Base-by-base conservation (phyloP, 1,140 invertebrate species). In the Bombus turneri region DNA sequence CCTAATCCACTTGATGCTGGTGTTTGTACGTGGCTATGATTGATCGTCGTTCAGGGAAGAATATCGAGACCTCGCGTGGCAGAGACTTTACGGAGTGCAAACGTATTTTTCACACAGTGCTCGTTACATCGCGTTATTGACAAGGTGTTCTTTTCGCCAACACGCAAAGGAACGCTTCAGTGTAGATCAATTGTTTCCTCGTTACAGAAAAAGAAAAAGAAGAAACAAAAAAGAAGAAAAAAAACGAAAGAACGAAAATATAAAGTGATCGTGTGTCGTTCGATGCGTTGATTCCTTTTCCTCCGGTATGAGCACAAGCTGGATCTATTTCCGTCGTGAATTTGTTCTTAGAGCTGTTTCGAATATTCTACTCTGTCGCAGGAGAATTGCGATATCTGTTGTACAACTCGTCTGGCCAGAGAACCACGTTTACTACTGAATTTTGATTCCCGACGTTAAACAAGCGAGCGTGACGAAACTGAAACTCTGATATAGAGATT, bases 51-150 rank as follows among this genome's bases (percentile, higher is more conserved):
- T 43, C 76, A 37, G 25, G 53, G 68, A 84, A 47, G 31, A 84
- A 84, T 62, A 62, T 62, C 39, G 76, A 84, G 62, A 37, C 43
- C 53, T 84, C 47, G 66, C 39, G 66, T 62, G 66, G 66, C 25
- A 34, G 53, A 43, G 41, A 68, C 22, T 39, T 59, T 28, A 31
- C n/a, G n/a, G 28, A 78, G 64, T 53, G 75, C 39, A 43, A 62
- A 84, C 47, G 31, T 84, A 47, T 84, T 84, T 72, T 47, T 57
- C 37, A 72, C 22, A 43, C 76, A 80, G 83, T 79, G 53, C 25
- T 47, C 66, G 82, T 25, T 41, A 41, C 43, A 68, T 34, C 66
- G 37, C n/a, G 47, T 43, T 31, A 69, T 71, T 78, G 74, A 71
- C 47, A 34, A 80, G 66, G 76, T 62, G 68, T 57, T 37, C 39